Percentiles rank a stretch among this genome's conserved stretches.
Conservation (phyloP, 2,113 vertebrate genomes). For the Cephalophus harveyi region DNA sequence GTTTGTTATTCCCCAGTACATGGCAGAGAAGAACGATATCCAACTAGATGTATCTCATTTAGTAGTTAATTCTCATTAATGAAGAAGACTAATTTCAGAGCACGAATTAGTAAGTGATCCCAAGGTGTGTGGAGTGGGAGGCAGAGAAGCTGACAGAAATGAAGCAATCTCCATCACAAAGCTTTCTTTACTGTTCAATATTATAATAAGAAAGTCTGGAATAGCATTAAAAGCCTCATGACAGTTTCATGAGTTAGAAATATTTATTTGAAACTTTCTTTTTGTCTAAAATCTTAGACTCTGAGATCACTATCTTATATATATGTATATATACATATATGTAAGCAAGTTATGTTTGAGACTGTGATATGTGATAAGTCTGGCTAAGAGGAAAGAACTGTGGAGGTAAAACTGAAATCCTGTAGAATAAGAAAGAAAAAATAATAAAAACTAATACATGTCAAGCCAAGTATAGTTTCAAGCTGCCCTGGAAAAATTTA, state of each 20-base stretch:
- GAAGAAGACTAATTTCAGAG: background rate
- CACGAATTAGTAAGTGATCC: background rate
- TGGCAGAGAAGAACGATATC: conserved; percentile 20
- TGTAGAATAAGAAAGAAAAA: conserved; percentile 6
- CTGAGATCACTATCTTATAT: background rate
- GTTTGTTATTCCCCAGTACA: background rate
- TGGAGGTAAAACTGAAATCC: conserved; percentile 25
- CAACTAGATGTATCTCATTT: conserved; percentile 7
- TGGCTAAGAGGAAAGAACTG: conserved; percentile 3
- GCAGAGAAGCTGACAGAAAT: background rate
- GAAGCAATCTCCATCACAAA: background rate
- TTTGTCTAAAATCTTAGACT: conserved; percentile 33
- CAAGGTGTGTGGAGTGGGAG: background rate
- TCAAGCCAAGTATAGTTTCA: conserved; percentile 45
- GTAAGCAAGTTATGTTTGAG: background rate
- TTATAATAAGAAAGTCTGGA: background rate
- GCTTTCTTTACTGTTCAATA: background rate
- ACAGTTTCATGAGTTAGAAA: background rate
- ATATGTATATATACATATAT: too few relatives aligned
- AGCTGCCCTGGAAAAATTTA: conserved; percentile 44
- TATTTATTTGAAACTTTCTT: conserved; percentile 24
- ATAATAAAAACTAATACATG: conserved; percentile 3
- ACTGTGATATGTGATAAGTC: background rate
- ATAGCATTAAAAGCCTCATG: background rate
- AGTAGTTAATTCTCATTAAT: conserved; percentile 33